Percentiles rank a stretch among this genome's conserved stretches.
These are phyloP conservation scores for Mimas tiliae DNA, from an alignment of 2,888 invertebrate species.

Conservation along the genomic window DNA sequence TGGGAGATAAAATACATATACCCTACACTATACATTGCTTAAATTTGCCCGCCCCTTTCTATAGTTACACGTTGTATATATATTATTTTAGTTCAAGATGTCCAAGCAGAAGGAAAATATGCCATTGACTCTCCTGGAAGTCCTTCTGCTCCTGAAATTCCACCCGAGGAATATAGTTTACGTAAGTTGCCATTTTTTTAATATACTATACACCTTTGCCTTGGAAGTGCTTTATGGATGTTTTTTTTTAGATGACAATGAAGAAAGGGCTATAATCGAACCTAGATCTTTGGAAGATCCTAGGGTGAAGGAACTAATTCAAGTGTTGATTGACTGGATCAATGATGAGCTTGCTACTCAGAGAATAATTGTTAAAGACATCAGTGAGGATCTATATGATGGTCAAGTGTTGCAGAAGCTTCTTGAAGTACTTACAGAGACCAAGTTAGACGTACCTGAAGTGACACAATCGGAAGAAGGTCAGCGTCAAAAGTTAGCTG, in stretches of 20 bases:
- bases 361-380: constrained; percentile 97
- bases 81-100: constrained; percentile 91
- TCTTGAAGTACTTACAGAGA: constrained; percentile 93
- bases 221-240: constrained; percentile 2
- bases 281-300: constrained; percentile 94
- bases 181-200: constrained; percentile 82
- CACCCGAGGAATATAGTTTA: constrained; percentile 96
- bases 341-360: constrained; percentile 98
- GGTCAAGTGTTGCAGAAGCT: constrained; percentile 92
- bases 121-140: constrained; percentile 98
- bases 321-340: constrained; percentile 98
- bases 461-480: constrained; percentile 99
- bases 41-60: too few species aligned
- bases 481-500: constrained; percentile 96
- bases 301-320: constrained; percentile 92
- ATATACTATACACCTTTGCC: not conserved
- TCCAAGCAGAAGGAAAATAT: constrained; percentile 97
- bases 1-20: too few species aligned
- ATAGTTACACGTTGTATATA: not conserved
- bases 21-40: too few species aligned
- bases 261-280: constrained; percentile 98
- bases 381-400: constrained; percentile 98
- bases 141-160: constrained; percentile 93
- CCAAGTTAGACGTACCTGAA: constrained; percentile 97
- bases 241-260: constrained; percentile 92